Evolutionary conservation across 2,113 vertebrate species (phyloP), one percentile per base, ranked within the genome.

Genomic region (Stercorarius parasiticus): DNA sequence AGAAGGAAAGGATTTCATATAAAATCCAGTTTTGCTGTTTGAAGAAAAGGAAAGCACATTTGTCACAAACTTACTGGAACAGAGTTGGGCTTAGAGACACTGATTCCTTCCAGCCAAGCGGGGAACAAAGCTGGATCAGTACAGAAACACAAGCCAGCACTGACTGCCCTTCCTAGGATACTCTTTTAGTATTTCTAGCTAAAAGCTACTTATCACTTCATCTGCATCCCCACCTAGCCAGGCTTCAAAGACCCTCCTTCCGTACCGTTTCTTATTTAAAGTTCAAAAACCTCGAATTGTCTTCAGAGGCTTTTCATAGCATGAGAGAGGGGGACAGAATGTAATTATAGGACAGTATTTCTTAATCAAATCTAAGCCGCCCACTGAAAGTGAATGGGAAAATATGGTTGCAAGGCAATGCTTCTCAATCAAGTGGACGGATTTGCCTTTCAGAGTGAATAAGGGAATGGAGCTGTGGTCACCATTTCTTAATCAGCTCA

Each of bases 311-410:
- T 88, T 96, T 94, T 91, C 93, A 92, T 8, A 71, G 92, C 80
- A 87, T 52, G 73, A 42, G 45, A 88, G 58, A 79, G 76, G 26
- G 67, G 73, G 86, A 18, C 80, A 87, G 85, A 83, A 74, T 15
- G 83, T 7, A 81, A 95, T 79, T 65, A 61, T 12, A 86, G 76
- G 73, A 85, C 53, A 70, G 78, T 43, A 91, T 93, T 96, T 91
- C 76, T 93, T 88, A 78, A 94, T 73, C 85, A 53, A 80, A 85
- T 62, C 82, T 32, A 50, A 94, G 88, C 91, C 29, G 45, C 82
- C 89, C 95, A 50, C 86, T 78, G 93, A 10, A 85, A 94, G 78
- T n/a, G 34, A 96, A 87, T 36, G 89, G 86, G 80, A n/a, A 40
- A 90, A 92, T 25, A 56, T 14, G 79, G 66, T 72, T 25, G 56